phyloP scores from a whole-genome alignment of 2,797 vertebrate species.

The Poecilia wingei region DNA sequence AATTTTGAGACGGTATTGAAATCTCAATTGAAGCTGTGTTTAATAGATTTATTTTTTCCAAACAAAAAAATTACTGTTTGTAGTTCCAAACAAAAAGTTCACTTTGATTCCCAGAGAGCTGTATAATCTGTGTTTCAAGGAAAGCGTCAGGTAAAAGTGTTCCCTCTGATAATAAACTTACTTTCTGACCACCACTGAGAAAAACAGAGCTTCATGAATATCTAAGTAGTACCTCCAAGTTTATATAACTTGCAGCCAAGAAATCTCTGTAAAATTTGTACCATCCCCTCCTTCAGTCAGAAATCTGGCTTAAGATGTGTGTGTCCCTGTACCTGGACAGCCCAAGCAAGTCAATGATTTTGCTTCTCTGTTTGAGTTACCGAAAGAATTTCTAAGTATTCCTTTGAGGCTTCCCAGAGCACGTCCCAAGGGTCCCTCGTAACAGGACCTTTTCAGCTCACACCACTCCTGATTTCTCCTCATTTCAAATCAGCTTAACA shows the following conservation, averaged over 20 bases:
- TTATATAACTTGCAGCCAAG: constrained; percentile 24
- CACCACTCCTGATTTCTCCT: constrained; percentile 32
- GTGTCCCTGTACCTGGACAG: constrained; percentile 27
- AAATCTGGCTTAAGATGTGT: constrained; percentile 29
- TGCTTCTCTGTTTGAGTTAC: constrained; percentile 30
- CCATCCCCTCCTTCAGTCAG: constrained; percentile 16
- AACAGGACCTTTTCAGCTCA: constrained; percentile 18
- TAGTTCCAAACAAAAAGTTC: background rate
- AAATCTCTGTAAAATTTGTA: constrained; percentile 21
- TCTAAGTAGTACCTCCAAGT: constrained; percentile 19
- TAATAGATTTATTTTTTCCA: background rate
- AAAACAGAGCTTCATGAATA: constrained; percentile 34
- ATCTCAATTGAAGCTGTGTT: background rate
- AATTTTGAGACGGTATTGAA: background rate
- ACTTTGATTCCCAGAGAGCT: constrained; percentile 14
- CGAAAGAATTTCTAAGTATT: constrained; percentile 28
- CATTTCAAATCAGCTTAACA: constrained; percentile 26
- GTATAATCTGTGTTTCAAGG: constrained; percentile 38
- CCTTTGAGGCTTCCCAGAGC: constrained; percentile 25
- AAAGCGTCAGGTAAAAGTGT: constrained; percentile 37
- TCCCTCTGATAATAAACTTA: constrained; percentile 59
- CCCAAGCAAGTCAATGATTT: constrained; percentile 36
- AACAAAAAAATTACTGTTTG: background rate
- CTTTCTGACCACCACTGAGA: constrained; percentile 39
- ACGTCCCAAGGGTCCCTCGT: constrained; percentile 14